Conservation (phyloP, 2,888 invertebrate species). For the Cristatella mucedo region DNA sequence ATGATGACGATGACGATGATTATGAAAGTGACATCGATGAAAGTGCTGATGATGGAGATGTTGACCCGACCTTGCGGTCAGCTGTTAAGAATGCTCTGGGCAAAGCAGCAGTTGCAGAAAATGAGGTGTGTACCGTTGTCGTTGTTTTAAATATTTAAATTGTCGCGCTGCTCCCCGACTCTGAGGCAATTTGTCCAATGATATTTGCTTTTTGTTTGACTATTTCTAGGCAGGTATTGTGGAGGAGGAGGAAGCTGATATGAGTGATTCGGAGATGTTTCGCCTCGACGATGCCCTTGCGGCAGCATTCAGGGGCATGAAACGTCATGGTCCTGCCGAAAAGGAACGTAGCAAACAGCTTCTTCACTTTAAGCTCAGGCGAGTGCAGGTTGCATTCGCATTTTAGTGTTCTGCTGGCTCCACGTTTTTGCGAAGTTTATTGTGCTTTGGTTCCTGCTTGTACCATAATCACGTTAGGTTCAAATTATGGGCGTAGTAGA, state of each 20-base stretch:
- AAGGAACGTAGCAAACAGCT: conserved; percentile 15
- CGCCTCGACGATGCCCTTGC: conserved; percentile 55
- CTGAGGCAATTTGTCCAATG: too few relatives aligned
- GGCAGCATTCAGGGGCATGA: conserved; percentile 48
- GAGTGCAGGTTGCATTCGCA: too few relatives aligned
- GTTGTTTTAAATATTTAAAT: too few relatives aligned
- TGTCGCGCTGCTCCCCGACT: too few relatives aligned
- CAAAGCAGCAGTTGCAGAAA: conserved; percentile 43
- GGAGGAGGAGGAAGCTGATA: conserved; percentile 55
- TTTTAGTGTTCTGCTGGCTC: too few relatives aligned
- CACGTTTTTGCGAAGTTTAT: too few relatives aligned
- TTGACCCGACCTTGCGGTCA: conserved; percentile 53
- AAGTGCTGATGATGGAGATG: conserved; percentile 41
- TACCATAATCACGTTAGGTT: too few relatives aligned
- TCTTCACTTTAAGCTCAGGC: conserved; percentile 16
- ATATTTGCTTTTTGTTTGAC: too few relatives aligned
- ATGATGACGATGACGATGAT: conserved; percentile 12
- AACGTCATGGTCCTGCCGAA: conserved; percentile 15
- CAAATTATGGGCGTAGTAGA: too few relatives aligned
- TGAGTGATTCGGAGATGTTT: conserved; percentile 59
- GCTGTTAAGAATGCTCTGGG: conserved; percentile 56
- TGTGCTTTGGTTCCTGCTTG: neutral
- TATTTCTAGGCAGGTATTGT: too few relatives aligned
- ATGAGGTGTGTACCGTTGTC: conserved; percentile 29
- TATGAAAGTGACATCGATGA: conserved; percentile 19